Evolutionary conservation across 2,888 invertebrate genomes (phyloP).

Genomic region (Siphonodentalium dalli): DNA sequence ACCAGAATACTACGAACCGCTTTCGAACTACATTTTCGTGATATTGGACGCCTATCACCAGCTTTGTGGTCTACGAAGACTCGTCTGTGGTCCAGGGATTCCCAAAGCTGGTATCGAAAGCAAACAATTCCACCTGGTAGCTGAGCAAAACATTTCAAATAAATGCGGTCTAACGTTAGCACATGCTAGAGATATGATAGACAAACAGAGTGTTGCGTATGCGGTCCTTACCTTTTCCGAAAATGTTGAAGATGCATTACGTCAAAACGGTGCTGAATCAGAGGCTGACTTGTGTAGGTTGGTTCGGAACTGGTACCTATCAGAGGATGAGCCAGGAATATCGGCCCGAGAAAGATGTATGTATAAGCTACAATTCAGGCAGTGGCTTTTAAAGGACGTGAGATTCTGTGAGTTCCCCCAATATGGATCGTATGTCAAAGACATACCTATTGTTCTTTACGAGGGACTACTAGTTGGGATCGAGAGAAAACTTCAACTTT

Average conservation of each 20-base stretch:
- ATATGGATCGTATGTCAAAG: slow-evolving; percentile 6
- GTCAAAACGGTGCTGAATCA: neutral
- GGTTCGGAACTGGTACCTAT: slow-evolving; percentile 4
- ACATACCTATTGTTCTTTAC: slow-evolving; percentile 9
- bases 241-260: neutral
- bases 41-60: slow-evolving; percentile 5
- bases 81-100: neutral
- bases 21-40: neutral
- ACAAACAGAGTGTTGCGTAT: slow-evolving; percentile 10
- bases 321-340: slow-evolving; percentile 1
- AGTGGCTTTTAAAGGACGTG: slow-evolving; percentile 5
- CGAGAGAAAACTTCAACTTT: no score
- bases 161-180: neutral
- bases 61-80: neutral
- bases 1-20: neutral
- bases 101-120: neutral
- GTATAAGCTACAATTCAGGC: neutral
- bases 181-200: slow-evolving; percentile 6
- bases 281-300: neutral
- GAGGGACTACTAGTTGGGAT: no score
- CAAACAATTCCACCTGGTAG: neutral
- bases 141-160: neutral
- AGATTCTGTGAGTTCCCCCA: slow-evolving; percentile 7
- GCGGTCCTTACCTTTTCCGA: slow-evolving; percentile 1
- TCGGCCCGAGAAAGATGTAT: neutral